These are phyloP conservation scores for Cotesia congregata DNA, from an alignment of 2,888 invertebrate species.

Conservation along the genomic window DNA sequence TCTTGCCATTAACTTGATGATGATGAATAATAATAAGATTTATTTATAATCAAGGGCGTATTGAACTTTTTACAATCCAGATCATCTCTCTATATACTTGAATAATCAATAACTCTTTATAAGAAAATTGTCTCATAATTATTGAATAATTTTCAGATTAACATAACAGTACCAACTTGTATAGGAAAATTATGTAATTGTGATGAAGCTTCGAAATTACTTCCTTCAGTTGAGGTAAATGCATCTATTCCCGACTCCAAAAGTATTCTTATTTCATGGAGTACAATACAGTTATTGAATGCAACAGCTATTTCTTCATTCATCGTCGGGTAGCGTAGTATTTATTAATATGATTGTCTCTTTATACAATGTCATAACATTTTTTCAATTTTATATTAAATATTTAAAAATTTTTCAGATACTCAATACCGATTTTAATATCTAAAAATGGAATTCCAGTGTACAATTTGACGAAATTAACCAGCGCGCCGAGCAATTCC, in stretches of 20 bases:
- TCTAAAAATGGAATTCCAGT: slow-evolving; percentile 59
- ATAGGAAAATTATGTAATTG: slow-evolving; percentile 59
- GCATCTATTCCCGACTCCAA: slow-evolving; percentile 37
- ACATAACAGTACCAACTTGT: slow-evolving; percentile 61
- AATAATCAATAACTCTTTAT: too few relatives aligned
- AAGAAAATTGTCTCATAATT: too few relatives aligned
- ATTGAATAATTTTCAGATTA: slow-evolving; percentile 49
- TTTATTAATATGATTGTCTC: not conserved
- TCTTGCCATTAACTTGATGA: not conserved
- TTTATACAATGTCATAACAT: too few relatives aligned
- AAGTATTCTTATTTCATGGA: slow-evolving; percentile 56
- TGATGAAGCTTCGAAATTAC: slow-evolving; percentile 41
- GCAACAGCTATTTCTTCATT: slow-evolving; percentile 49
- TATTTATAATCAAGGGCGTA: too few relatives aligned
- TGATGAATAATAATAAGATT: too few relatives aligned
- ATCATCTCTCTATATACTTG: too few relatives aligned
- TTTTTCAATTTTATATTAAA: too few relatives aligned
- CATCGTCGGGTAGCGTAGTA: slow-evolving; percentile 53
- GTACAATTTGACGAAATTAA: slow-evolving; percentile 60
- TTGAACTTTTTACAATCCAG: too few relatives aligned
- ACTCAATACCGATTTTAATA: slow-evolving; percentile 57
- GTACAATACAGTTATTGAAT: slow-evolving; percentile 26
- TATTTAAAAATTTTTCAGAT: slow-evolving; percentile 47
- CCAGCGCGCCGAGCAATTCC: slow-evolving; percentile 43
- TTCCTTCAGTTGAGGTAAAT: slow-evolving; percentile 56